Conservation (phyloP, 1,140 invertebrate genomes). For the Trichonephila clavipes region DNA sequence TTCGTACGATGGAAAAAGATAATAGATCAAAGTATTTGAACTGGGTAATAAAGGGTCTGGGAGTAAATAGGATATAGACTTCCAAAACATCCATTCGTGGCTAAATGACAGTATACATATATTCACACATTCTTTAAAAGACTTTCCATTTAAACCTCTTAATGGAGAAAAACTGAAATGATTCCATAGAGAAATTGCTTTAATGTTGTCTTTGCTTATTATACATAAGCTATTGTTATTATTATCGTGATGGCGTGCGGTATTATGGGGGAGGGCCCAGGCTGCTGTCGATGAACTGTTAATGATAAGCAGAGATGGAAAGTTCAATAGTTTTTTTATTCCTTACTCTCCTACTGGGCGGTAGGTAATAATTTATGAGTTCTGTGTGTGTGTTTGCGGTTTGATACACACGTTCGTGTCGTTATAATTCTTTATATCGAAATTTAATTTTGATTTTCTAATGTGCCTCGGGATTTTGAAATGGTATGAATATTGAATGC, state of each 20-base stretch:
- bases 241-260: constrained; percentile 48
- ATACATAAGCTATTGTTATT: constrained; percentile 53
- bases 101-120: constrained; percentile 60
- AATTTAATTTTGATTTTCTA: constrained; percentile 11
- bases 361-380: neutral
- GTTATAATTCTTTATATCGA: neutral
- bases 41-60: constrained; percentile 41
- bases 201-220: constrained; percentile 34
- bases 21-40: constrained; percentile 70
- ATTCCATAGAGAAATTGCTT: constrained; percentile 7
- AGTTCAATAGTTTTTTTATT: constrained; percentile 24
- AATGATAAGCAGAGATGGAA: constrained; percentile 21
- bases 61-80: constrained; percentile 34
- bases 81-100: constrained; percentile 43
- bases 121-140: constrained; percentile 62
- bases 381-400: neutral
- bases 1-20: constrained; percentile 12
- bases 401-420: neutral
- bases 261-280: neutral
- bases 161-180: constrained; percentile 39
- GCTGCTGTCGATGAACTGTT: constrained; percentile 64
- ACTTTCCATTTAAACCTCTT: constrained; percentile 50
- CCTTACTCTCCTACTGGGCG: neutral
- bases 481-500: neutral
- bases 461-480: neutral